These are phyloP conservation scores for Halictus ligatus DNA, from an alignment of 2,888 invertebrate genomes.

Conservation along the genomic window DNA sequence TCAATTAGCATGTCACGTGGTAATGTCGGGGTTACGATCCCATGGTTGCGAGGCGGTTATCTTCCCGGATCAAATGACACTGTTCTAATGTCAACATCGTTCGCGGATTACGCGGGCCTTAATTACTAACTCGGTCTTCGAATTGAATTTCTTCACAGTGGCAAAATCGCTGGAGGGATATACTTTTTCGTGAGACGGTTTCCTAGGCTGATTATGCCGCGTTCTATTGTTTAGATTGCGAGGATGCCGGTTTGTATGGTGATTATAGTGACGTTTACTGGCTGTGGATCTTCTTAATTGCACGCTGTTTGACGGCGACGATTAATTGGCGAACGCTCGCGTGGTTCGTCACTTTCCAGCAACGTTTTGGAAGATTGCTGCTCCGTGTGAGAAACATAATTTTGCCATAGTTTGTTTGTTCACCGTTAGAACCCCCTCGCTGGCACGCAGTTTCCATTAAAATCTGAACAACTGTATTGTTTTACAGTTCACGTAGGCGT, in stretches of 20 bases:
- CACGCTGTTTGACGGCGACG: neutral
- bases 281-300: neutral
- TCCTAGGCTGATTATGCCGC: neutral
- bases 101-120: neutral
- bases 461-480: no score
- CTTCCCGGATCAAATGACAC: neutral
- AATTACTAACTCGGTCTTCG: neutral
- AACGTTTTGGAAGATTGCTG: no score
- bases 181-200: neutral
- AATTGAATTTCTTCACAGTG: neutral
- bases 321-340: no score
- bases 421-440: no score
- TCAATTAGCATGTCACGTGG: conserved; percentile 28
- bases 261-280: neutral
- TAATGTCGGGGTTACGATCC: conserved; percentile 22
- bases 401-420: no score
- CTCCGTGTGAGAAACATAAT: no score
- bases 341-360: no score
- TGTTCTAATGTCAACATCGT: neutral
- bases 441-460: no score
- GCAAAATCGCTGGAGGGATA: neutral
- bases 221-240: neutral
- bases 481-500: no score
- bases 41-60: neutral
- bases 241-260: neutral